Conservation (phyloP, 2,888 invertebrate genomes). For the Chaitophorus viminalis region DNA sequence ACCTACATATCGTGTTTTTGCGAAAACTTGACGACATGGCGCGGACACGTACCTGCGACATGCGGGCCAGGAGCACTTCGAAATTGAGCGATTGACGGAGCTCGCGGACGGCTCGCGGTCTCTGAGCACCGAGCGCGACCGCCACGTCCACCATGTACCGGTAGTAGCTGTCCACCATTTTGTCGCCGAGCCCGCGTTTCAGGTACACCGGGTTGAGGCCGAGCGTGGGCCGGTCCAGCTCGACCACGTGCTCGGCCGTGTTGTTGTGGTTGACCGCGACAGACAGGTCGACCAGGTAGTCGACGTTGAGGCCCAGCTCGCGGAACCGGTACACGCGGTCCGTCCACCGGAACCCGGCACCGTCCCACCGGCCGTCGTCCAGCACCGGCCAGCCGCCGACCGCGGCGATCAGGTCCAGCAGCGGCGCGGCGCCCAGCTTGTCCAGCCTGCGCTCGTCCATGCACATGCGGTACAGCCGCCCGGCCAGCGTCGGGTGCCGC, state of each 20-base stretch:
- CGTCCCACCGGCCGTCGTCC: constrained; percentile 22
- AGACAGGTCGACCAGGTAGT: constrained; percentile 45
- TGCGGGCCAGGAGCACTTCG: constrained; percentile 1
- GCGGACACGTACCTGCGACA: not conserved
- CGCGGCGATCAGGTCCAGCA: constrained; percentile 15
- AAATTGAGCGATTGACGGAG: not conserved
- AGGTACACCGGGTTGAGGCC: constrained; percentile 14
- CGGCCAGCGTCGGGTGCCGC: not conserved
- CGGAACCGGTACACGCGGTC: constrained; percentile 45
- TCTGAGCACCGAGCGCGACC: not conserved
- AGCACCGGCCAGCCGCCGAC: constrained; percentile 51
- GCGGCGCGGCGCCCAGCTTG: not conserved
- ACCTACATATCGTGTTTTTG: no score
- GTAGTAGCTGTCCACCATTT: constrained; percentile 21
- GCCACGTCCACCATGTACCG: constrained; percentile 29
- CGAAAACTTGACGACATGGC: not conserved
- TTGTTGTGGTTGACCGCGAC: not conserved
- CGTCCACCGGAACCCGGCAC: constrained; percentile 34
- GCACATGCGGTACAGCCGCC: constrained; percentile 40
- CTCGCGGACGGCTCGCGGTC: not conserved
- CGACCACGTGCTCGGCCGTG: constrained; percentile 21
- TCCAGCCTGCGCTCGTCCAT: constrained; percentile 42
- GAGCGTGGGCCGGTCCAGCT: not conserved
- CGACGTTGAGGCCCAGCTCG: constrained; percentile 42
- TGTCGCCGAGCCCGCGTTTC: not conserved